Conservation (phyloP, 1,140 invertebrate species). For the Leptonema lineaticorne region DNA sequence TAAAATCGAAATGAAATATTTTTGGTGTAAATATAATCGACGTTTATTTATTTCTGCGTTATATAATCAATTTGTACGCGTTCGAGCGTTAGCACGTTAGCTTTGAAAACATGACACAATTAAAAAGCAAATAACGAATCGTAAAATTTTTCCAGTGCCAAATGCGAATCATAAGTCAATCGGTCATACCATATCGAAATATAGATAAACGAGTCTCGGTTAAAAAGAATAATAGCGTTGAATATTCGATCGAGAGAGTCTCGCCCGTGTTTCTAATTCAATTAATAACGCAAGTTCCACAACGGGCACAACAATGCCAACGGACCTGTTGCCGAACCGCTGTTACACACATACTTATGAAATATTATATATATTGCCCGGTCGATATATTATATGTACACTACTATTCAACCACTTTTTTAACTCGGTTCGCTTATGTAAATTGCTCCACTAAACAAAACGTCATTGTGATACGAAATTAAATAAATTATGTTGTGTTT, state of each 20-base stretch:
- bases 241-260: slow-evolving; percentile 1
- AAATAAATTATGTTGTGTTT: slow-evolving; percentile 25
- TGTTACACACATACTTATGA: too few species aligned
- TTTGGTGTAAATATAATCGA: background rate
- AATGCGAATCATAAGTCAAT: slow-evolving; percentile 16
- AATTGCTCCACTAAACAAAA: slow-evolving; percentile 25
- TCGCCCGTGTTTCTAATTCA: slow-evolving; percentile 18
- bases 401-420: slow-evolving; percentile 17
- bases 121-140: too few species aligned
- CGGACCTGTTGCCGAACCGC: slow-evolving; percentile 2
- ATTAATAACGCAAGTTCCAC: slow-evolving; percentile 21
- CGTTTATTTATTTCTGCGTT: too few species aligned
- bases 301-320: slow-evolving; percentile 20
- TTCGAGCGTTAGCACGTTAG: background rate
- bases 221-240: slow-evolving; percentile 21
- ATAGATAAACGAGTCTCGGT: slow-evolving; percentile 17
- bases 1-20: background rate
- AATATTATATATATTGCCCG: too few species aligned
- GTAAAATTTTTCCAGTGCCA: slow-evolving; percentile 32
- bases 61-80: background rate
- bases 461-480: slow-evolving; percentile 29
- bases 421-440: slow-evolving; percentile 17
- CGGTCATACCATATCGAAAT: slow-evolving; percentile 34
- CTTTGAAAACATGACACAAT: background rate
- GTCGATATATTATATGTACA: too few species aligned